phyloP scores from a whole-genome alignment of 1,140 invertebrate species.

The Asbolus verrucosus region DNA sequence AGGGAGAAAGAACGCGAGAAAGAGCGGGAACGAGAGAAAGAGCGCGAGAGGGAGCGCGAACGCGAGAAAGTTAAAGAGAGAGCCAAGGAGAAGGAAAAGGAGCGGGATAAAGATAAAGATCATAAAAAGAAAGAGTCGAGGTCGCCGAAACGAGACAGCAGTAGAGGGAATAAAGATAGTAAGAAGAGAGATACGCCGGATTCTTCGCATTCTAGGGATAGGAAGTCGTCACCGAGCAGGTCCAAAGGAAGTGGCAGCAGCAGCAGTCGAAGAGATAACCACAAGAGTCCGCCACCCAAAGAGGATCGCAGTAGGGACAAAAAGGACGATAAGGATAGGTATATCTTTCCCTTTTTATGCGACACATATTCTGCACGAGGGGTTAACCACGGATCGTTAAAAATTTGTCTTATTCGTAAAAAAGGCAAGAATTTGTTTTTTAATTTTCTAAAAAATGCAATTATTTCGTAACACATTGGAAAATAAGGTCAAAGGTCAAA shows the following conservation, averaged over 20 bases:
- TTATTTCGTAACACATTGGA: too few species aligned
- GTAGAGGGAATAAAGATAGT: constrained; percentile 54
- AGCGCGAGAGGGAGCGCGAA: constrained; percentile 59
- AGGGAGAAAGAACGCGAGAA: constrained; percentile 59
- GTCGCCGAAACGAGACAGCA: constrained; percentile 61
- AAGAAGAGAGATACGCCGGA: constrained; percentile 62
- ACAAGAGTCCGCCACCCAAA: constrained; percentile 55
- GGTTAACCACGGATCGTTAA: too few species aligned
- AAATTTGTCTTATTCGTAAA: too few species aligned
- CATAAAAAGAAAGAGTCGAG: constrained; percentile 57
- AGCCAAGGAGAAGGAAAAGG: constrained; percentile 59
- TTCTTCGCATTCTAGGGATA: constrained; percentile 61
- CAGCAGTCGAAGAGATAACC: constrained; percentile 50
- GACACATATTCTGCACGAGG: too few species aligned
- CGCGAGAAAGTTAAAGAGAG: constrained; percentile 62
- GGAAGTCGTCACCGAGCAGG: constrained; percentile 58
- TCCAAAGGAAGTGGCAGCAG: constrained; percentile 51
- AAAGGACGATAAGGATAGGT: constrained; percentile 58
- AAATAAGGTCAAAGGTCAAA: too few species aligned
- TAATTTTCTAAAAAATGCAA: too few species aligned
- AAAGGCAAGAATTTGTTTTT: too few species aligned
- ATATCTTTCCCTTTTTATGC: too few species aligned
- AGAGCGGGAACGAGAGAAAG: constrained; percentile 59
- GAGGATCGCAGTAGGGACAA: constrained; percentile 58
- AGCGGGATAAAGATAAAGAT: constrained; percentile 60